These are phyloP conservation scores for Philonicus albiceps DNA, from an alignment of 2,888 invertebrate genomes.

Conservation along the genomic window DNA sequence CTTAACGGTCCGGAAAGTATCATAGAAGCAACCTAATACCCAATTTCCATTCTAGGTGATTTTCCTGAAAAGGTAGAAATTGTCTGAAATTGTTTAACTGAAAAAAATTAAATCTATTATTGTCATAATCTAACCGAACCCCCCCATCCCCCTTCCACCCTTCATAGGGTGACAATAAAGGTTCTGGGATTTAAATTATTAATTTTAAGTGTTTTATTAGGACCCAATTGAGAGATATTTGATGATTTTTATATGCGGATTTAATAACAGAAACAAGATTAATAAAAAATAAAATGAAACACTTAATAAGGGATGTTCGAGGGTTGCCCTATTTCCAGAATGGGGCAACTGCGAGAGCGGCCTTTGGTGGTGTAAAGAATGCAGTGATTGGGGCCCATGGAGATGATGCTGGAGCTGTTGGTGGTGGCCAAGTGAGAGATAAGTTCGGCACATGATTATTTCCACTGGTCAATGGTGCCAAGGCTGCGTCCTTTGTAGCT, in stretches of 20 bases:
- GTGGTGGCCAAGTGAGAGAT: conserved; percentile 21
- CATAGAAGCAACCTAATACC: background rate
- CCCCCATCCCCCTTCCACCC: background rate
- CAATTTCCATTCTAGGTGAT: background rate
- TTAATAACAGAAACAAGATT: conserved; percentile 3
- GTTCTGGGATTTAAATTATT: background rate
- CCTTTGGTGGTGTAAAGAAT: conserved; percentile 8
- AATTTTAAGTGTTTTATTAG: background rate
- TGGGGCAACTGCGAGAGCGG: background rate
- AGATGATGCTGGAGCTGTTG: background rate
- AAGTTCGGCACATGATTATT: conserved; percentile 58
- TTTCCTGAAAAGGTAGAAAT: background rate
- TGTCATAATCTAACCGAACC: background rate
- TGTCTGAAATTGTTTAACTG: background rate
- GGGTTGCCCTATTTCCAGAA: background rate
- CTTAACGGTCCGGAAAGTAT: background rate
- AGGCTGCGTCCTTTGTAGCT: conserved; percentile 69
- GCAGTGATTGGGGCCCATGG: conserved; percentile 4
- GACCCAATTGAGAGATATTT: background rate
- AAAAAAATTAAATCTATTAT: background rate
- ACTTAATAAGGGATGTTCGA: background rate
- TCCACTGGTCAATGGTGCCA: conserved; percentile 60
- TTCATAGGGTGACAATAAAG: background rate
- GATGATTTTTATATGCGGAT: conserved; percentile 1
- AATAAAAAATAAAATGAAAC: background rate